These are phyloP conservation scores for Acanthaster planci DNA, from an alignment of 35 echinoderm and acorn worm species.

Conservation along the genomic window DNA sequence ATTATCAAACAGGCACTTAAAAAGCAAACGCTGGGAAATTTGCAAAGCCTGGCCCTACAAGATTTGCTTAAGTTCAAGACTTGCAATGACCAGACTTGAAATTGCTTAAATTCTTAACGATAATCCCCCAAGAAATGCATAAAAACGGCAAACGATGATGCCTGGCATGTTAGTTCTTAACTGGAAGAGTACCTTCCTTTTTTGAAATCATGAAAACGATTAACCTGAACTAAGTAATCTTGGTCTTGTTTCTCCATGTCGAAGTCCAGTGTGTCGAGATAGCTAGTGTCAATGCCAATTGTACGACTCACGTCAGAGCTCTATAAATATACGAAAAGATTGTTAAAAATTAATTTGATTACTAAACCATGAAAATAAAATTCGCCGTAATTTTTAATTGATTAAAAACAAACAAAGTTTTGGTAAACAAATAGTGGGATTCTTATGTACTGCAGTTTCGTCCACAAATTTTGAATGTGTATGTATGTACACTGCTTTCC, in stretches of 20 bases:
- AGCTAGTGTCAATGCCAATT: constrained; percentile 22
- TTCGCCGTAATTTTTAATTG: no score
- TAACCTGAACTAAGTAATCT: constrained; percentile 20
- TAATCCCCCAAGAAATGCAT: neutral
- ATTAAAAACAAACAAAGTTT: no score
- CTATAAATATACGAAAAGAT: neutral
- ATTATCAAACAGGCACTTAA: no score
- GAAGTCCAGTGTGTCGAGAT: constrained; percentile 19
- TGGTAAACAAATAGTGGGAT: no score
- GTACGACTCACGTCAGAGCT: constrained; percentile 6
- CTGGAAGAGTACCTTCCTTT: neutral
- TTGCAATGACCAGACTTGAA: neutral
- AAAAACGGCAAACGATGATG: neutral
- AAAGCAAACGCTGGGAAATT: no score
- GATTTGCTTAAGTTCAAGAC: no score
- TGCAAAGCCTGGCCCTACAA: no score
- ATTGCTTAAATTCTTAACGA: neutral
- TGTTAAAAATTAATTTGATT: neutral
- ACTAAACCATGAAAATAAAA: no score
- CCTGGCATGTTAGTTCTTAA: neutral
- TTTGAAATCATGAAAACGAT: neutral
- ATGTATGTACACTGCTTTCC: no score
- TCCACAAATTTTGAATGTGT: no score
- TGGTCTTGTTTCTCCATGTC: constrained; percentile 20
- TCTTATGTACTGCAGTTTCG: no score